A percentile compares a stretch with the other conserved stretches of the same genome.
Evolutionary conservation across 2,888 invertebrate genomes (phyloP).

Genomic region (Notodonta dromedarius): DNA sequence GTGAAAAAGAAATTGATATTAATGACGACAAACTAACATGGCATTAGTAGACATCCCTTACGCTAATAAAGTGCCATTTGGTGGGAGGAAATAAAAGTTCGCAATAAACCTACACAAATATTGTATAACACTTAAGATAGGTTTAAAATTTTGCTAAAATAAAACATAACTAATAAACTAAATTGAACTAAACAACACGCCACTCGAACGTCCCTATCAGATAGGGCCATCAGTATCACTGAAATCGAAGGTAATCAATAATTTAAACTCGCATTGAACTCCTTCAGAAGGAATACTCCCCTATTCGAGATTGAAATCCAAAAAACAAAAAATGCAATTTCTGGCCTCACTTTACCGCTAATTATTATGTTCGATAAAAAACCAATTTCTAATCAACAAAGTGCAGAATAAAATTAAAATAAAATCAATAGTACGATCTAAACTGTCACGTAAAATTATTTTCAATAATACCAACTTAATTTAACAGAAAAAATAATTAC

Average conservation of each 20-base stretch:
- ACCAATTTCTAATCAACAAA: conserved; percentile 81
- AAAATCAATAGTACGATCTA: conserved; percentile 82
- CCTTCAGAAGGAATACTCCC: conserved; percentile 68
- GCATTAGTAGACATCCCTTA: conserved; percentile 58
- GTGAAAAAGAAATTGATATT: conserved; percentile 62
- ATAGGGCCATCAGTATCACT: conserved; percentile 79
- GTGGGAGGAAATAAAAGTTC: conserved; percentile 80
- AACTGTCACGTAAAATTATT: conserved; percentile 82
- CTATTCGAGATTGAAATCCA: conserved; percentile 60
- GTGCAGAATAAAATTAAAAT: conserved; percentile 82
- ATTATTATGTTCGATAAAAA: conserved; percentile 71
- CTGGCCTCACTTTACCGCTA: conserved; percentile 74
- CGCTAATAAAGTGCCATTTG: conserved; percentile 73
- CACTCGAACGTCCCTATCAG: conserved; percentile 72
- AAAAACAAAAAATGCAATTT: conserved; percentile 78
- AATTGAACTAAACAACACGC: conserved; percentile 84
- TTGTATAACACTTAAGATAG: conserved; percentile 82
- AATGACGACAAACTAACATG: conserved; percentile 71
- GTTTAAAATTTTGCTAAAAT: conserved; percentile 84
- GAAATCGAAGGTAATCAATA: conserved; percentile 75
- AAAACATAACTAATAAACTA: conserved; percentile 85
- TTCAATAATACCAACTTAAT: conserved; percentile 83
- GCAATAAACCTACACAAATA: conserved; percentile 79
- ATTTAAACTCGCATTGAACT: conserved; percentile 63
- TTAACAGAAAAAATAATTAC: conserved; percentile 76